phyloP scores from a whole-genome alignment of 35 echinoderm and acorn worm species.

The Holothuria glaberrima region DNA sequence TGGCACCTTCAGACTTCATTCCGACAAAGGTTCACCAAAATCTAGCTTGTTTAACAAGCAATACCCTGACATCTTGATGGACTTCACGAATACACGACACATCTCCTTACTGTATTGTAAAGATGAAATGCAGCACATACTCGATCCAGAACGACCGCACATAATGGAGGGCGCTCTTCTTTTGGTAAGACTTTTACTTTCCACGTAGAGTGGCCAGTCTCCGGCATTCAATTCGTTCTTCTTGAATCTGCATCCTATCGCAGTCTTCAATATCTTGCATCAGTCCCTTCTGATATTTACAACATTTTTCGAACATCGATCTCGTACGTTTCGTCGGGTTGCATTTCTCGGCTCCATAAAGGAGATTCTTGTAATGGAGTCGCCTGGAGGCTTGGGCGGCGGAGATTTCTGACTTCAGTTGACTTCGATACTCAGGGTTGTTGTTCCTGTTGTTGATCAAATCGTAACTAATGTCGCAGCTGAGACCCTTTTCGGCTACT shows the following conservation, averaged over 20 bases:
- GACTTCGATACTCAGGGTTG: constrained; percentile 7
- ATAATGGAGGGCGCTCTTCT: background rate
- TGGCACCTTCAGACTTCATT: too few species aligned
- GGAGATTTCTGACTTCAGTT: background rate
- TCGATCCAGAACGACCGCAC: too few species aligned
- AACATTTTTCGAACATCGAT: constrained; percentile 49
- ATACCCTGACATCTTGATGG: too few species aligned
- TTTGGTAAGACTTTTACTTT: background rate
- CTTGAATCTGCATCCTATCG: background rate
- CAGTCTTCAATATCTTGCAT: constrained; percentile 9
- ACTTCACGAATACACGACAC: too few species aligned
- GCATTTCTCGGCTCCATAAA: constrained; percentile 32
- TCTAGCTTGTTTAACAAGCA: too few species aligned
- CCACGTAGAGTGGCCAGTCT: background rate
- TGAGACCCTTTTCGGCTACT: constrained; percentile 15
- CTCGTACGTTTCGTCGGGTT: constrained; percentile 23
- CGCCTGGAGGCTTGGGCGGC: constrained; percentile 1
- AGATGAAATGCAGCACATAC: too few species aligned
- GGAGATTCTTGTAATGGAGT: constrained; percentile 46
- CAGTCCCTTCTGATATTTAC: constrained; percentile 19
- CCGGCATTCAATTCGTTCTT: constrained; percentile 12
- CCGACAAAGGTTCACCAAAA: too few species aligned
- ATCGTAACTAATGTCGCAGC: constrained; percentile 18
- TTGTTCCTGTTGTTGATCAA: constrained; percentile 22
- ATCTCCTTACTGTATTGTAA: too few species aligned